Conservation (phyloP, 2,888 invertebrate genomes). For the Chymomyza fuscimana region DNA sequence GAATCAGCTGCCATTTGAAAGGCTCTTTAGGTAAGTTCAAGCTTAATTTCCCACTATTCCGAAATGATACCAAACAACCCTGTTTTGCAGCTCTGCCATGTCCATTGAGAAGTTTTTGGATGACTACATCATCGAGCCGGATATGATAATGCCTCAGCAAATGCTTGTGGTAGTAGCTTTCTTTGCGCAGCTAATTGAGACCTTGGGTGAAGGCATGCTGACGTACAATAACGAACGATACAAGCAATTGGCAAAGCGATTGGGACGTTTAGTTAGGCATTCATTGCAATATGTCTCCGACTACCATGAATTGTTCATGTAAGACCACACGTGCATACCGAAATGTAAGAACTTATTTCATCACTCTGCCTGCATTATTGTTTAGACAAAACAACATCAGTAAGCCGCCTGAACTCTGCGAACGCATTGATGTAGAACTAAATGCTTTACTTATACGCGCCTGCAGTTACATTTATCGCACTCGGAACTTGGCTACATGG, state of each 20-base stretch:
- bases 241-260: constrained; percentile 85
- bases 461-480: constrained; percentile 85
- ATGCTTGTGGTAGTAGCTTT: constrained; percentile 86
- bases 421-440: constrained; percentile 85
- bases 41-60: too few species aligned
- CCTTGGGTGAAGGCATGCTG: constrained; percentile 84
- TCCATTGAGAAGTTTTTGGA: constrained; percentile 71
- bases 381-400: constrained; percentile 75
- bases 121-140: constrained; percentile 80
- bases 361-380: not conserved
- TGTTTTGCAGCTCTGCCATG: constrained; percentile 76
- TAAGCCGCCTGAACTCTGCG: constrained; percentile 80
- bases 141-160: constrained; percentile 82
- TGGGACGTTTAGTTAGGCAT: constrained; percentile 85
- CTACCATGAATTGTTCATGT: constrained; percentile 80
- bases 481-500: constrained; percentile 88
- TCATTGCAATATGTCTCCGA: constrained; percentile 87
- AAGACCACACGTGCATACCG: constrained; percentile 19
- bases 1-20: constrained; percentile 87
- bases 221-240: constrained; percentile 83
- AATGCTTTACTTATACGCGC: constrained; percentile 87
- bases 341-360: not conserved
- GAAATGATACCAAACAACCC: not conserved
- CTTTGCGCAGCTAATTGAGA: constrained; percentile 83
- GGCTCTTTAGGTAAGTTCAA: constrained; percentile 81